Evolutionary conservation across 2,888 invertebrate species (phyloP).

Genomic region (Baccha elongata): DNA sequence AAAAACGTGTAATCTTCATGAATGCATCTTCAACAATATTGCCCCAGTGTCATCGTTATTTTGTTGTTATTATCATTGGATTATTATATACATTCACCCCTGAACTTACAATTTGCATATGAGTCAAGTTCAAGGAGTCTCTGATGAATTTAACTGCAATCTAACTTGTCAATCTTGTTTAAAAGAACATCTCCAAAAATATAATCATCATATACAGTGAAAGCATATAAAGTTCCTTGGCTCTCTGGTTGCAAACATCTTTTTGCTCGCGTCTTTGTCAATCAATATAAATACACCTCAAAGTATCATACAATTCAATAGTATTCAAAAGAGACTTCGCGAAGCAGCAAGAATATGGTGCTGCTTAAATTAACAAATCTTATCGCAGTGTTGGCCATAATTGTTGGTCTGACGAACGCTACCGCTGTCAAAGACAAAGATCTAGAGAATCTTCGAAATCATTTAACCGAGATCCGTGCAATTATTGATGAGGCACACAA

Average conservation of each 20-base stretch:
- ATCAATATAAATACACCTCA: conserved; percentile 65
- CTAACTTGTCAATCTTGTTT: conserved; percentile 59
- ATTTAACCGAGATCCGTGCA: conserved; percentile 55
- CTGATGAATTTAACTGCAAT: background rate
- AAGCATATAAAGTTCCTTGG: background rate
- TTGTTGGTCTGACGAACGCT: conserved; percentile 3
- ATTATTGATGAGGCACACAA: conserved; percentile 48
- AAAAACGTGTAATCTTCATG: conserved; percentile 1
- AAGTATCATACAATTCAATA: conserved; percentile 42
- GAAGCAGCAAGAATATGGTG: conserved; percentile 59
- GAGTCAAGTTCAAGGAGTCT: conserved; percentile 66
- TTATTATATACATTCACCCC: conserved; percentile 52
- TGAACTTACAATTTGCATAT: conserved; percentile 51
- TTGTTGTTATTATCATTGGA: background rate
- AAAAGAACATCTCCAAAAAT: conserved; percentile 14
- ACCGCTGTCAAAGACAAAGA: conserved; percentile 30
- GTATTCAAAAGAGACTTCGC: conserved; percentile 49
- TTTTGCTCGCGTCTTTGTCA: background rate
- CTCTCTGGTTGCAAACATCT: background rate
- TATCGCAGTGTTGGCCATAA: conserved; percentile 25
- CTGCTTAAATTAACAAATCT: conserved; percentile 20
- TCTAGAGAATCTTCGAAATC: conserved; percentile 41
- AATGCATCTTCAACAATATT: conserved; percentile 4
- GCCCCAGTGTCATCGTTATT: conserved; percentile 1
- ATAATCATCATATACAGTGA: background rate